Evolutionary conservation across 2,113 vertebrate genomes (phyloP), one percentile per base, ranked within the genome.

Genomic region (Taurulus bubalis): DNA sequence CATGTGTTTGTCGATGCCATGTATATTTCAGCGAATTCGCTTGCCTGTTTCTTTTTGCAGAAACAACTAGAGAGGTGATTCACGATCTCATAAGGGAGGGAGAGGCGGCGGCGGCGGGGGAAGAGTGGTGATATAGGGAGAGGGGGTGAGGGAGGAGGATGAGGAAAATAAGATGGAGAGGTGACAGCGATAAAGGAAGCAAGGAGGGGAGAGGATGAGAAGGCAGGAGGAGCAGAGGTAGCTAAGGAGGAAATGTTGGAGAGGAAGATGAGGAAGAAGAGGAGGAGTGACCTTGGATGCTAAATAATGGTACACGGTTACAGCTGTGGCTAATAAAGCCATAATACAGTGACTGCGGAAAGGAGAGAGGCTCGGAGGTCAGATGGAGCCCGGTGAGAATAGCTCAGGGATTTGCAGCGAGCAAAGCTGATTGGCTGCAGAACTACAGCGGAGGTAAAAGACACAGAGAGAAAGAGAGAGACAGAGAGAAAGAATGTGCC

Each of bases 291-390:
- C 91, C 91, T 93, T 92, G 86, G 86, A 66, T 75, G 85, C 79
- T 89, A 80, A 87, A 90, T 86, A 86, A 77, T 66, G 78, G 85
- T 76, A 83, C 75, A 59, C n/a, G 73, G 84, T 86, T 88, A 88
- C 76, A 84, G 82, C 85, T 62, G 60, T 26, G 78, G 80, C 86
- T 93, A 92, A 93, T 90, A 84, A 83, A 93, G 85, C 92, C 71
- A 22, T 68, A 87, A 80, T 53, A 66, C 66, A 77, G 53, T 66
- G 67, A 70, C 32, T 34, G 68, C 2, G 14, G 80, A 80, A 66
- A 66, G 51, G 20, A 67, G 67, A 76, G 74, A 76, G 77, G 66
- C 74, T 36, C 26, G 66, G 77, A 75, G 88, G 83, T 86, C 77
- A 84, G 69, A 51, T 22, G 58, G 75, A 73, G 63, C 79, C 63